A percentile compares a stretch with the other conserved stretches of the same genome.
phyloP scores from a whole-genome alignment of 2,888 invertebrate species.

The Ypsolopha sequella region DNA sequence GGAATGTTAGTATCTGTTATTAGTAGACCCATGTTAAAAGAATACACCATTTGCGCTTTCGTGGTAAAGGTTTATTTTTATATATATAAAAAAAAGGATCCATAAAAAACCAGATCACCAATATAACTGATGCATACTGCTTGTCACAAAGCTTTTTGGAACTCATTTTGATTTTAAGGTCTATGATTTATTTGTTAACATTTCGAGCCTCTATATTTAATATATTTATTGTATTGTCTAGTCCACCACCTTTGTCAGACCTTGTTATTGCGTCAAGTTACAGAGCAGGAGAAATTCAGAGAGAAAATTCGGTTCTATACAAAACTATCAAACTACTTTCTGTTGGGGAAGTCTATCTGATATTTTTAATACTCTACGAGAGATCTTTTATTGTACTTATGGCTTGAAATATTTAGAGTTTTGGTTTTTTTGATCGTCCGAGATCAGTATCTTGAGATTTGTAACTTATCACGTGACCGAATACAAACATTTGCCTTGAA shows the following conservation, averaged over 20 bases:
- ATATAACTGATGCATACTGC: not conserved
- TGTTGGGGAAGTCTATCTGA: conserved; percentile 43
- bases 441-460: no score
- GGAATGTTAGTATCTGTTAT: conserved; percentile 55
- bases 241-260: conserved; percentile 44
- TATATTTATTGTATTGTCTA: conserved; percentile 15
- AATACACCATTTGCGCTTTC: conserved; percentile 67
- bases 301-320: conserved; percentile 25
- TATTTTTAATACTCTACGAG: not conserved
- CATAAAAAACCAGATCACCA: conserved; percentile 26
- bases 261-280: conserved; percentile 45
- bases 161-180: conserved; percentile 14
- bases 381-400: not conserved
- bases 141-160: conserved; percentile 9
- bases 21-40: conserved; percentile 70
- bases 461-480: not conserved
- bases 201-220: conserved; percentile 15
- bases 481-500: not conserved
- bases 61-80: conserved; percentile 66
- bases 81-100: conserved; percentile 49
- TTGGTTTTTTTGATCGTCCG: not conserved
- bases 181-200: conserved; percentile 20
- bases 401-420: not conserved
- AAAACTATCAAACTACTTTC: conserved; percentile 31
- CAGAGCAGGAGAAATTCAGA: conserved; percentile 22